Conservation (phyloP, 2,113 vertebrate species). For the Trogon melanurus region DNA sequence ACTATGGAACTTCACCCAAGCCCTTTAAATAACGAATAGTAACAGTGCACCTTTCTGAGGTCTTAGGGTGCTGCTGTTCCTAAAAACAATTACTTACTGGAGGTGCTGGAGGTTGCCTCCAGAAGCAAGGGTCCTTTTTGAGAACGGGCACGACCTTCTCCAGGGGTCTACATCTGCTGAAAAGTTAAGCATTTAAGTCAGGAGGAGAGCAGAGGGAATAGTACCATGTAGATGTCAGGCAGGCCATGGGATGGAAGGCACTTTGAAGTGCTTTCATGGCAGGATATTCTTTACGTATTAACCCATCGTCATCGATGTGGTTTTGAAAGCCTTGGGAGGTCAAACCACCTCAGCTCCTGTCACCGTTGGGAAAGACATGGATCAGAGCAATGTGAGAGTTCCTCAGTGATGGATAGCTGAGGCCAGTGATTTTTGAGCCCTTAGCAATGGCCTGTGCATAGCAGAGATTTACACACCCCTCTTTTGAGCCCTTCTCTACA, state of each 20-base stretch:
- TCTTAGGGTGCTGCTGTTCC: not conserved
- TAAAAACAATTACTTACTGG: not conserved
- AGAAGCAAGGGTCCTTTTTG: not conserved
- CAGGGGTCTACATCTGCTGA: not conserved
- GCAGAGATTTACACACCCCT: not conserved
- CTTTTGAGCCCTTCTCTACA: not conserved
- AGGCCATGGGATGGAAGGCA: not conserved
- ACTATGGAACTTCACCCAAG: not conserved
- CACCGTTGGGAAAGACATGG: not conserved
- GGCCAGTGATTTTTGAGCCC: not conserved
- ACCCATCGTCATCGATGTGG: not conserved
- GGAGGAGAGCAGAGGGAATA: not conserved
- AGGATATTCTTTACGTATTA: not conserved
- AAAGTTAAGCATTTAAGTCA: not conserved
- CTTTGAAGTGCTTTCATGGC: not conserved
- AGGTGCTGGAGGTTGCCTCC: not conserved
- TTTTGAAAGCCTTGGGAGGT: not conserved
- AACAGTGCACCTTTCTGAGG: not conserved
- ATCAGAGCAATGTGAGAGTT: not conserved
- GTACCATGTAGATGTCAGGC: not conserved
- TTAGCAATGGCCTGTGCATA: not conserved
- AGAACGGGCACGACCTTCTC: not conserved
- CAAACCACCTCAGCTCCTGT: not conserved
- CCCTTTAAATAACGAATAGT: not conserved
- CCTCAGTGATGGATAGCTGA: not conserved